Base-by-base conservation (phyloP, 2,797 vertebrate species). In the Morelia viridis region DNA sequence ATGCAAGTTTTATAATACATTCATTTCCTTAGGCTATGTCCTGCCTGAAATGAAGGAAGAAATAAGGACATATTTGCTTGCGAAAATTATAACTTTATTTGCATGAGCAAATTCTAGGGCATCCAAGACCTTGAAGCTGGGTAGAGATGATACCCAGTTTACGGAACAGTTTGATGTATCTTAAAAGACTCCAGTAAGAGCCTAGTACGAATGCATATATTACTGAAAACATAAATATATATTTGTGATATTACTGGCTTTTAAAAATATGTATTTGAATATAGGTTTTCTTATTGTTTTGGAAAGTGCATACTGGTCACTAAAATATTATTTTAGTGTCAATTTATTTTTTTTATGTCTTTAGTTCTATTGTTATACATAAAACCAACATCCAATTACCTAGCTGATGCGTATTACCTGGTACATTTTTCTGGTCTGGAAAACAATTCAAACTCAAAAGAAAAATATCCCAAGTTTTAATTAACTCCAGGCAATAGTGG, bases 401-500 rank as follows among this genome's bases (percentile, higher is more conserved):
- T 31, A 50, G 22, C 24, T 76, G 58, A 41, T 9, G 90, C 46
- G 88, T 7, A 89, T 84, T 94, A 88, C 0, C 0, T 89, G 94
- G 94, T 28, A 89, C 89, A 88, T 85, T n/a, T 84, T 50, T 62
- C 46, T 65, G 58, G 26, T 71, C 19, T 83, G 24, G 35, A 58
- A 90, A 92, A 57, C 85, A 85, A 53, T 92, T 86, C 50, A 80
- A 87, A 87, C 4, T 56, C 56, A 95, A 60, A 85, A 76, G 90
- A 92, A 93, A 94, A 91, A 56, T 87, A 92, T 93, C 92, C 88
- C 93, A 92, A 46, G 94, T 94, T 95, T 94, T 62, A 85, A 76
- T 85, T 92, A 90, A 96, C 31, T 53, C 88, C 93, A 89, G 90
- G 91, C 89, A 90, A 68, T 68, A 57, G 91, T 87, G 93, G 65